Evolutionary conservation across 2,797 vertebrate species (phyloP), one percentile per base, ranked within the genome.

Genomic region (Darevskia nairensis): DNA sequence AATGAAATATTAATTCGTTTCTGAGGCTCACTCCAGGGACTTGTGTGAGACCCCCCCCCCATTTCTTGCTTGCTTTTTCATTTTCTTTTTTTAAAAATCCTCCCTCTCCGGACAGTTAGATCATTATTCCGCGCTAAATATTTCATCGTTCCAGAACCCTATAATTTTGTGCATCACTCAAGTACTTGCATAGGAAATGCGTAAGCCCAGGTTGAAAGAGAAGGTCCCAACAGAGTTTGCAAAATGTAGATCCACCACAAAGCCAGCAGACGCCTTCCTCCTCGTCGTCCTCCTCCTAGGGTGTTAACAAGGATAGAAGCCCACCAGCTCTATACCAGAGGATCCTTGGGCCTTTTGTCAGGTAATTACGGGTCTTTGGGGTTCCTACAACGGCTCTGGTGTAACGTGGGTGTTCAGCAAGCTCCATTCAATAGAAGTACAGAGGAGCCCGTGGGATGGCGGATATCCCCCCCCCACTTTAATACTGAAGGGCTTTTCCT

Each of bases 341-440:
- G 95, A 91, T 89, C 92, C 90, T 95, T 94, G 95, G 95, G 95
- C 92, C 92, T 96, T 72, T 97, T 97, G 97, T 97, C 97, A 98
- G 97, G 98, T 98, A 98, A 98, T 97, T 94, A 96, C 92, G 95
- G 94, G 95, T 94, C 96, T 95, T 97, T 97, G 96, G 92, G 94
- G 95, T 95, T 95, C 96, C 92, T 96, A 95, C 94, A 95, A 95
- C 92, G 94, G 92, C 90, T 92, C 87, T 95, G 95, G 90, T 97
- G 96, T 97, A 96, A 90, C 88, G 96, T 97, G 97, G 96, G 96
- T 96, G 96, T 97, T 95, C 96, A 97, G 97, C 96, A 97, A 96
- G 94, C 93, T 88, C 90, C 83, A 61, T 85, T 96, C 96, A 97
- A 96, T 96, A 94, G 91, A 93, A 94, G 94, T 85, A 91, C 89